phyloP scores from a whole-genome alignment of 2,797 vertebrate genomes.

The Enteromius fasciolatus region DNA sequence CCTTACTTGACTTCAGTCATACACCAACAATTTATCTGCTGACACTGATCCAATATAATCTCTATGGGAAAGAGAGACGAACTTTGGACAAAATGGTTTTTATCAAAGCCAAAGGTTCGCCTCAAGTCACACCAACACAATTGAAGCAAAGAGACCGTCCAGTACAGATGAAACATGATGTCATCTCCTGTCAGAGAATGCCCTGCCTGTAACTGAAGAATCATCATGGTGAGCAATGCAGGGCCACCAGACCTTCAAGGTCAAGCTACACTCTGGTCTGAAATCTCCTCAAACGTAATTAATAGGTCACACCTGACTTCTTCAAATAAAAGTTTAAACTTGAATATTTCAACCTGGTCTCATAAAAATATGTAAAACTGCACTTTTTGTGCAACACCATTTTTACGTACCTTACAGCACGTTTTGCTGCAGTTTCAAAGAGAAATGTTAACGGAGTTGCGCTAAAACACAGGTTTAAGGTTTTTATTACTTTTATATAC shows the following conservation, averaged over 20 bases:
- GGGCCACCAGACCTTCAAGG: constrained; percentile 42
- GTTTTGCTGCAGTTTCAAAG: no score
- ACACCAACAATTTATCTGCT: constrained; percentile 48
- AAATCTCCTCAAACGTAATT: constrained; percentile 39
- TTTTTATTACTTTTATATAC: no score
- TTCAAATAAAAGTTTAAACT: neutral
- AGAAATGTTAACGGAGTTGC: neutral
- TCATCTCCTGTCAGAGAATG: constrained; percentile 50
- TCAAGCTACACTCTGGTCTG: constrained; percentile 26
- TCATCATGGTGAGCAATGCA: constrained; percentile 41
- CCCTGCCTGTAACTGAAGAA: constrained; percentile 49
- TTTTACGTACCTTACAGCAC: no score
- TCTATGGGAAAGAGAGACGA: constrained; percentile 34
- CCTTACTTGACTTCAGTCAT: constrained; percentile 29
- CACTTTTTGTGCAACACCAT: no score
- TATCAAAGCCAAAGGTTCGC: constrained; percentile 51
- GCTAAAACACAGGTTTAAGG: no score
- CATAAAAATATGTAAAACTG: no score
- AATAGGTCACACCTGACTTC: neutral
- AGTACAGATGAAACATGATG: constrained; percentile 56
- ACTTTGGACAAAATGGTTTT: constrained; percentile 52
- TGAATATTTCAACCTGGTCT: neutral
- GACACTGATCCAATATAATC: constrained; percentile 57
- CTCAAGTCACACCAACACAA: constrained; percentile 43
- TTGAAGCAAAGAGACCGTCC: constrained; percentile 55